Conservation (phyloP, 2,888 invertebrate species). For the Dryobota labecula region DNA sequence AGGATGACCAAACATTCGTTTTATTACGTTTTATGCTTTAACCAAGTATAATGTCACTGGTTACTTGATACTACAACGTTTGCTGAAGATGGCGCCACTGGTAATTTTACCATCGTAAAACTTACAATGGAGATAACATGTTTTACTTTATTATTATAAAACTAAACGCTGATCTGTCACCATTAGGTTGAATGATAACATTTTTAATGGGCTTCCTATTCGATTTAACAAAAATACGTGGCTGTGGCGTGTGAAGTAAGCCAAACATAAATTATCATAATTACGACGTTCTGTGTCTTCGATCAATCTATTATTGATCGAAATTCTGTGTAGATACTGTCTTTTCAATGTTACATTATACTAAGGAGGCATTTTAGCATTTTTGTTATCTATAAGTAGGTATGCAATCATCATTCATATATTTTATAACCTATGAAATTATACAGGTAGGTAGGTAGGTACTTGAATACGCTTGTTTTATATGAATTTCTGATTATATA, state of each 20-base stretch:
- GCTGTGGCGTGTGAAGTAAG: background rate
- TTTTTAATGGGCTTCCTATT: constrained; percentile 3
- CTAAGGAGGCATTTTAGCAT: constrained; percentile 21
- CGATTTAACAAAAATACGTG: background rate
- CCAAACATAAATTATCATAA: constrained; percentile 35
- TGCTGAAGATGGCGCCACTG: constrained; percentile 47
- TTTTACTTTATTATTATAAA: background rate
- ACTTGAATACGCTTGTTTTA: background rate
- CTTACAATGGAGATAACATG: background rate
- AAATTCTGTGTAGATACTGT: constrained; percentile 17
- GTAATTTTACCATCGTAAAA: background rate
- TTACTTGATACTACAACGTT: background rate
- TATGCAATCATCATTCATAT: background rate
- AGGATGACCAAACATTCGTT: background rate
- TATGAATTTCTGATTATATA: background rate
- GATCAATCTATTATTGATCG: too few relatives aligned
- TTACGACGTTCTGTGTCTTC: constrained; percentile 6
- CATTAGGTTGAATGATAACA: constrained; percentile 25
- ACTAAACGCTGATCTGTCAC: constrained; percentile 5
- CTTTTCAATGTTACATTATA: constrained; percentile 21
- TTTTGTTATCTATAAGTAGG: background rate
- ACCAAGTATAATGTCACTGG: background rate
- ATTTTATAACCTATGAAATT: constrained; percentile 10
- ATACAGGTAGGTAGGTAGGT: background rate
- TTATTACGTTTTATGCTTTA: background rate